These are phyloP conservation scores for Nephila pilipes DNA, from an alignment of 1,140 invertebrate species.

Conservation along the genomic window DNA sequence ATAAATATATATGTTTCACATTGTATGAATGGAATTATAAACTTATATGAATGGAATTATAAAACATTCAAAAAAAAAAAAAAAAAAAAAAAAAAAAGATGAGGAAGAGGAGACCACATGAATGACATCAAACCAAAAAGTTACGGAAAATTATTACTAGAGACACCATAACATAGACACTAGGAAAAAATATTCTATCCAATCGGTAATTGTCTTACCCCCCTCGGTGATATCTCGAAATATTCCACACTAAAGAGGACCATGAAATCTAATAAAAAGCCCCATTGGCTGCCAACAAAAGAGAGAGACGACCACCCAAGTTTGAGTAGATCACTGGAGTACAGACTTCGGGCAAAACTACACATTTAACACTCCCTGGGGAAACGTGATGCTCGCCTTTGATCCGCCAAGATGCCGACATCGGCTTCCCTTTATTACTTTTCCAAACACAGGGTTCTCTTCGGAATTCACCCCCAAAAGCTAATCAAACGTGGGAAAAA, in stretches of 20 bases:
- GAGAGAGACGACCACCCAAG: constrained; percentile 9
- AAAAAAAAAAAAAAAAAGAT: too few relatives aligned
- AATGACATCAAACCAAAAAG: too few relatives aligned
- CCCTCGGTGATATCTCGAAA: constrained; percentile 1
- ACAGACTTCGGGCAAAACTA: not conserved
- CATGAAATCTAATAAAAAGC: constrained; percentile 26
- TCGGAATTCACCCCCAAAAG: not conserved
- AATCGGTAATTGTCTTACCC: not conserved
- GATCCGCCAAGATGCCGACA: not conserved
- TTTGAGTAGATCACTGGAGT: not conserved
- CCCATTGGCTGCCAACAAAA: not conserved
- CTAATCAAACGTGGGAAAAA: constrained; percentile 15
- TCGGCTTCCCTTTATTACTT: not conserved
- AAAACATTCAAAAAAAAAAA: too few relatives aligned
- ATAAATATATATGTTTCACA: too few relatives aligned
- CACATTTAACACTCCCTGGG: not conserved
- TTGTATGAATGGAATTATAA: too few relatives aligned
- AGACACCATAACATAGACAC: not conserved
- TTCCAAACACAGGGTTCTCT: not conserved
- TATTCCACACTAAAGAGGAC: not conserved
- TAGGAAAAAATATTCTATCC: not conserved
- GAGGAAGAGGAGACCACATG: too few relatives aligned
- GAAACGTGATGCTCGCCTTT: not conserved
- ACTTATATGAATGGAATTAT: too few relatives aligned
- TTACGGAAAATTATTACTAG: too few relatives aligned